Percentiles rank a stretch among this genome's conserved stretches.
Evolutionary conservation across 2,888 invertebrate species (phyloP).

Genomic region (Pasiphila rectangulata): DNA sequence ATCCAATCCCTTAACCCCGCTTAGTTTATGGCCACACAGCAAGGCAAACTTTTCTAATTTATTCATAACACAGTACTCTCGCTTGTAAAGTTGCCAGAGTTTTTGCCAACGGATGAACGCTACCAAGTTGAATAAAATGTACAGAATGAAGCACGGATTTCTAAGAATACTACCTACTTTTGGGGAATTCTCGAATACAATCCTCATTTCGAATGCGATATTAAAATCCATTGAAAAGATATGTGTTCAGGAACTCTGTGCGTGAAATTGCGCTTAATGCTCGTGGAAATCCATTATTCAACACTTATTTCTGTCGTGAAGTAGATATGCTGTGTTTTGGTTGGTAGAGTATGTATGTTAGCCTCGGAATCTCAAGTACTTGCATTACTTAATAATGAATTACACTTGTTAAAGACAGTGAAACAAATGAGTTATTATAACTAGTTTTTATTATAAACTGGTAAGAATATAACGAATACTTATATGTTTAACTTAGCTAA

Average conservation of each 20-base stretch:
- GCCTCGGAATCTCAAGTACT: background rate
- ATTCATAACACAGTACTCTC: conserved; percentile 73
- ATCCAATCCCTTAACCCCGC: conserved; percentile 6
- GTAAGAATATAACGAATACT: too few relatives aligned
- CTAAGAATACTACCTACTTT: conserved; percentile 11
- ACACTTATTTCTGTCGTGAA: background rate
- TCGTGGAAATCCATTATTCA: background rate
- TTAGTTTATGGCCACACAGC: conserved; percentile 33
- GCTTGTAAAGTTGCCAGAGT: conserved; percentile 64
- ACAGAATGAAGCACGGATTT: conserved; percentile 27
- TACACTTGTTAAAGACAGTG: too few relatives aligned
- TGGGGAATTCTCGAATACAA: conserved; percentile 12
- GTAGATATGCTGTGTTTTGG: background rate
- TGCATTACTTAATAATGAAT: too few relatives aligned
- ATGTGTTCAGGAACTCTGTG: conserved; percentile 4
- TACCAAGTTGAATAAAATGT: conserved; percentile 53
- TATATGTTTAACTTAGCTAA: too few relatives aligned
- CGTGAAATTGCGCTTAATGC: background rate
- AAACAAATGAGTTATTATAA: too few relatives aligned
- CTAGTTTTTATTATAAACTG: too few relatives aligned
- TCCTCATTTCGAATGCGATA: conserved; percentile 13
- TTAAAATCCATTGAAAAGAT: conserved; percentile 11
- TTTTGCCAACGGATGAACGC: conserved; percentile 65
- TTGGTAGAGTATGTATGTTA: too few relatives aligned
- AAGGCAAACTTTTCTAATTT: conserved; percentile 72